phyloP scores from a whole-genome alignment of 2,888 invertebrate species.

The Tipula helvola region DNA sequence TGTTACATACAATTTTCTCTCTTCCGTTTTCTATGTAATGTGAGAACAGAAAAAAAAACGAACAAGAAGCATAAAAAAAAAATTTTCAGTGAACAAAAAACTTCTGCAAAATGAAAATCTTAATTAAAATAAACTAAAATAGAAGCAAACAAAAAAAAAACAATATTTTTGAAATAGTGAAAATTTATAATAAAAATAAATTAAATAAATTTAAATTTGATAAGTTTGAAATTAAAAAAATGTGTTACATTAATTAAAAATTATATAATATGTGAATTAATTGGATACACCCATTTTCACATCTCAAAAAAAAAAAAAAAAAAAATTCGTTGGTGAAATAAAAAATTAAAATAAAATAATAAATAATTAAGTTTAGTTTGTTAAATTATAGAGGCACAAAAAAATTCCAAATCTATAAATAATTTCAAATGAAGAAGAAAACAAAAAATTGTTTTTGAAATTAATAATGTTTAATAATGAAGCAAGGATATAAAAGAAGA shows the following conservation, averaged over 20 bases:
- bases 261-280: neutral
- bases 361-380: neutral
- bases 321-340: neutral
- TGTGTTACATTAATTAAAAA: neutral
- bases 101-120: neutral
- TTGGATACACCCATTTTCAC: constrained; percentile 6
- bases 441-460: neutral
- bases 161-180: neutral
- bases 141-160: neutral
- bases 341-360: neutral
- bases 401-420: neutral
- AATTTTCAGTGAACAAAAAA: neutral
- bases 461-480: constrained; percentile 22
- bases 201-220: neutral
- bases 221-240: neutral
- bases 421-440: constrained; percentile 6
- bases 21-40: neutral
- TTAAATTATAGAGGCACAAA: neutral
- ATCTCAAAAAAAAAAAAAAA: neutral
- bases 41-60: neutral
- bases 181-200: neutral
- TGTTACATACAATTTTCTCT: neutral
- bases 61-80: neutral
- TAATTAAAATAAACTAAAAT: neutral
- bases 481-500: constrained; percentile 31